phyloP scores from a whole-genome alignment of 2,113 vertebrate genomes.

The Poicephalus gulielmi region DNA sequence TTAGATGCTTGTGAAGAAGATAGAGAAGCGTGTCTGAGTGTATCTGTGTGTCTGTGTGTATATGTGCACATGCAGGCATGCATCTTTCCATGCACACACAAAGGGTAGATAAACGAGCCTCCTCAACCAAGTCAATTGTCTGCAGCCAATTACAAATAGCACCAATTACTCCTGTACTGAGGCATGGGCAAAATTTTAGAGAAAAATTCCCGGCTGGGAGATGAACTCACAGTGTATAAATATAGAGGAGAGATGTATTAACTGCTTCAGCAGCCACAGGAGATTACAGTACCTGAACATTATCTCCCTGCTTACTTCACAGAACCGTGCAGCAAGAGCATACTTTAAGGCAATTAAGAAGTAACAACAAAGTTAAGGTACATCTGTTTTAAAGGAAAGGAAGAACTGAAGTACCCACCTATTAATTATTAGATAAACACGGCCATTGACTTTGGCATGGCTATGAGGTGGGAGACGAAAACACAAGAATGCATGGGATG shows the following conservation, averaged over 20 bases:
- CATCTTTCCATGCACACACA: slow-evolving; percentile 51
- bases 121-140: slow-evolving; percentile 4
- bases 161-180: slow-evolving; percentile 1
- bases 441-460: slow-evolving; percentile 97
- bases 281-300: slow-evolving; percentile 19
- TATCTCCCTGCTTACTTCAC: not conserved
- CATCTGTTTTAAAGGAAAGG: slow-evolving; percentile 58
- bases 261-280: not conserved
- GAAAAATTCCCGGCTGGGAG: not conserved
- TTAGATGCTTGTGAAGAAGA: not conserved
- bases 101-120: slow-evolving; percentile 31
- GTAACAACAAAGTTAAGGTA: not conserved
- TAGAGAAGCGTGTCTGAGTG: not conserved
- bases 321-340: not conserved
- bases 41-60: not conserved
- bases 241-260: not conserved
- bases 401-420: slow-evolving; percentile 92
- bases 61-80: slow-evolving; percentile 9
- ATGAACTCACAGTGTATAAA: not conserved
- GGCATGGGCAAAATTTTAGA: not conserved
- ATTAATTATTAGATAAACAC: slow-evolving; percentile 98
- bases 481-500: slow-evolving; percentile 52
- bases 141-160: slow-evolving; percentile 47
- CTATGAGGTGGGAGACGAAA: slow-evolving; percentile 80
- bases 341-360: slow-evolving; percentile 20